A percentile compares a stretch with the other conserved stretches of the same genome.
Conservation (phyloP, 2,888 invertebrate species). For the Lymantria dispar region DNA sequence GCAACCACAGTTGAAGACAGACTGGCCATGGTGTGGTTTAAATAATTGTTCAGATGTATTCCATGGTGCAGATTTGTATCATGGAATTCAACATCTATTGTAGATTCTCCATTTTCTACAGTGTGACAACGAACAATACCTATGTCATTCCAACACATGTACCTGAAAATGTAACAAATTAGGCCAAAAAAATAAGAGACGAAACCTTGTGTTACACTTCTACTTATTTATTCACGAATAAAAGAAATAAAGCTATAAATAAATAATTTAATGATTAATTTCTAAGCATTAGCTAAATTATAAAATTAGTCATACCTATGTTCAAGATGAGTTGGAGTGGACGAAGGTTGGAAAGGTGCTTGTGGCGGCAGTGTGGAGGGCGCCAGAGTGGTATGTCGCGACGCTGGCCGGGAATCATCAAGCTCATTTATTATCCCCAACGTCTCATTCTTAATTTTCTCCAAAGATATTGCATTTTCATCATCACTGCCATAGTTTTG, state of each 20-base stretch:
- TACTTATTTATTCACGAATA: no score
- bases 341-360: conserved; percentile 94
- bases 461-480: conserved; percentile 88
- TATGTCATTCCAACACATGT: conserved; percentile 94
- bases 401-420: conserved; percentile 54
- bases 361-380: conserved; percentile 84
- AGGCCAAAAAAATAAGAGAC: no score
- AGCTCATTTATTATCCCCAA: conserved; percentile 23
- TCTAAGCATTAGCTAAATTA: no score
- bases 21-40: conserved; percentile 93
- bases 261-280: no score
- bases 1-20: conserved; percentile 91
- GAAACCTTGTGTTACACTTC: no score
- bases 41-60: conserved; percentile 93
- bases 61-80: conserved; percentile 94
- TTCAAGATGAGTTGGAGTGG: conserved; percentile 92
- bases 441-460: conserved; percentile 86
- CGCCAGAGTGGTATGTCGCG: conserved; percentile 41
- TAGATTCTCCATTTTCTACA: conserved; percentile 86
- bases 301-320: conserved; percentile 81
- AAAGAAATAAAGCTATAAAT: no score
- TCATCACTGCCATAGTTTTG: conserved; percentile 84
- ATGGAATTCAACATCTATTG: conserved; percentile 97
- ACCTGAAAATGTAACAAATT: conserved; percentile 53
- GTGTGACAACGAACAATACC: conserved; percentile 94